phyloP scores from a whole-genome alignment of 2,797 vertebrate species.

The Sebastes miniatus region DNA sequence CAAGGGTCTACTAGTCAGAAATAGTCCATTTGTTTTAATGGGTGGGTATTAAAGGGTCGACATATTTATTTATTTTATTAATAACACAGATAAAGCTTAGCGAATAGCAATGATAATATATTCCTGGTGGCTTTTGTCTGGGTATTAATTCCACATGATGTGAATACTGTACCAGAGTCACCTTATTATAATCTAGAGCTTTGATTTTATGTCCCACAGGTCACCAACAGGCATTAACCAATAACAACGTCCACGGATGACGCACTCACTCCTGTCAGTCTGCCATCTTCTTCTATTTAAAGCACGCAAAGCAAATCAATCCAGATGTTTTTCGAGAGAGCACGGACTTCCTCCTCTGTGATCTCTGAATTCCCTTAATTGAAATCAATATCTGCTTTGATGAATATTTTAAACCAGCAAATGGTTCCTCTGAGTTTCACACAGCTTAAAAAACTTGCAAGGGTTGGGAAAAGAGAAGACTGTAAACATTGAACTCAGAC shows the following conservation, averaged over 20 bases:
- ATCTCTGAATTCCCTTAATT: slow-evolving; percentile 1
- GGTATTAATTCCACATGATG: neutral
- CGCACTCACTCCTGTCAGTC: neutral
- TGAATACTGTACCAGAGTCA: neutral
- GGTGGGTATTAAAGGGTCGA: neutral
- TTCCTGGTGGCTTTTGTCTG: neutral
- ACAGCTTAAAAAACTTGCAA: neutral
- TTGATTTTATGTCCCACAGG: neutral
- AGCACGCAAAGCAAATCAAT: neutral
- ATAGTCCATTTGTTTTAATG: neutral
- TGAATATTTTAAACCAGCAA: slow-evolving; percentile 30
- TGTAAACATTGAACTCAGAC: neutral
- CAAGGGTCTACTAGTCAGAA: neutral
- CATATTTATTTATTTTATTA: neutral
- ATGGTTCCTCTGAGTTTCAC: neutral
- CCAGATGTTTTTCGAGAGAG: neutral
- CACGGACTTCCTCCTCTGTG: neutral
- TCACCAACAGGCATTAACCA: neutral
- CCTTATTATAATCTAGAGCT: neutral
- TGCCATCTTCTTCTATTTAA: neutral
- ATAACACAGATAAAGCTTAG: neutral
- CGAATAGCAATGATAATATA: neutral
- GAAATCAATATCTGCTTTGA: slow-evolving; percentile 39
- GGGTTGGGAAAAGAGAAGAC: neutral
- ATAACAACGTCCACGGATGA: neutral